phyloP scores from a whole-genome alignment of 2,113 vertebrate species.

The Cololabis saira region DNA sequence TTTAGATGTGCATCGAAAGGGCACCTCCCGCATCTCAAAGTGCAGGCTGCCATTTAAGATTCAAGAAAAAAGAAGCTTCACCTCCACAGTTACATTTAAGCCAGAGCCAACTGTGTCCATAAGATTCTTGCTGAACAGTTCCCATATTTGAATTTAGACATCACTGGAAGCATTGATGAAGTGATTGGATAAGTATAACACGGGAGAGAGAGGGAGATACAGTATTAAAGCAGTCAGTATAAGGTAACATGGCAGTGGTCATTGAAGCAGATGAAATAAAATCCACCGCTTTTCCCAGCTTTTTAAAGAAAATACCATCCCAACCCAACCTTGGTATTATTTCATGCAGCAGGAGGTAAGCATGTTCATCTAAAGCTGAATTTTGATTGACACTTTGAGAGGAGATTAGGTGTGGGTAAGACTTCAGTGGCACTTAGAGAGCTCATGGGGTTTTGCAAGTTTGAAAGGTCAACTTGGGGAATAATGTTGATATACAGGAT shows the following conservation, averaged over 20 bases:
- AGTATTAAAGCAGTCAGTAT: too few relatives aligned
- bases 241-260: conserved; percentile 18
- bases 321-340: not conserved
- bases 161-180: conserved; percentile 46
- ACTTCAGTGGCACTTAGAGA: conserved; percentile 7
- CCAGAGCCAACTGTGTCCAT: not conserved
- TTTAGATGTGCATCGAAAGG: not conserved
- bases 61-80: conserved; percentile 25
- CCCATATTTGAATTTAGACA: conserved; percentile 28
- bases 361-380: conserved; percentile 10
- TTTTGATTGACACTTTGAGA: conserved; percentile 8
- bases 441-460: conserved; percentile 7
- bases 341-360: conserved; percentile 15
- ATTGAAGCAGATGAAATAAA: conserved; percentile 13
- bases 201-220: too few relatives aligned
- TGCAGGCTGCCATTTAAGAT: not conserved
- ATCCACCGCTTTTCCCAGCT: not conserved
- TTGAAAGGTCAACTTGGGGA: not conserved
- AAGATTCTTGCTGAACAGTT: conserved; percentile 25
- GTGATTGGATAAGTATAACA: conserved; percentile 60
- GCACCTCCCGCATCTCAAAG: not conserved
- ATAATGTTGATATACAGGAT: not conserved
- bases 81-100: conserved; percentile 42
- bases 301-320: not conserved
- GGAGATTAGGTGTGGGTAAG: not conserved